Base-by-base conservation (phyloP, 2,797 vertebrate species). In the Premnoplex brunnescens region DNA sequence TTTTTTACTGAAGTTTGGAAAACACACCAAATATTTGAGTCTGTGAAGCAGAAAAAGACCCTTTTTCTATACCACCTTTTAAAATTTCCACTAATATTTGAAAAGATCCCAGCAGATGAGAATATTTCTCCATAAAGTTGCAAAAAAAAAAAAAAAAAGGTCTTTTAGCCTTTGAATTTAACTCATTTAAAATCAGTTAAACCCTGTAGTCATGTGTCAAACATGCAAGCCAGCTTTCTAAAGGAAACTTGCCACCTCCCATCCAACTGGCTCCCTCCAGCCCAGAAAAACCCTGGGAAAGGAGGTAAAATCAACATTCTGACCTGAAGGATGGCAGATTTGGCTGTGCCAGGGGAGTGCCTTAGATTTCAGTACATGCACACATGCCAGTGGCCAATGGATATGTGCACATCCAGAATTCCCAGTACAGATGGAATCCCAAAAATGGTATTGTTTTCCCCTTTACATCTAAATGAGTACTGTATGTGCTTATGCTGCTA, bases 321-420 rank as follows among this genome's bases (percentile, higher is more conserved):
- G 66, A 52, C 7, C 7, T 26, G 19, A 39, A 24, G 32, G 16
- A 36, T 0, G 0, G 36, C n/a, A 48, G 43, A 24, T 59, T 62
- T 66, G 58, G 14, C 73, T 73, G 24, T 79, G 46, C 36, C 2
- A 44, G 59, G 10, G 2, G 20, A 34, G 18, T 2, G 0, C 51
- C 85, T 66, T 55, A 26, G 27, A 63, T 37, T 62, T 41, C 55
- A 26, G 39, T 5, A 48, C 51, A 44, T 14, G 9, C 14, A 2
- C 2, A 2, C 36, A 7, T 49, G 20, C 21, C 69, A 48, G 22
- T 20, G 58, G 58, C 34, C 6, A 7, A 34, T 1, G 17, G 46
- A 39, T 75, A n/a, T 6, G 14, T 0, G 2, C 30, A 55, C 4
- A 28, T 1, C 32, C 46, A 32, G 27, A 64, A 54, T 39, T 68